A percentile compares a stretch with the other conserved stretches of the same genome.
Conservation (phyloP, 2,113 vertebrate genomes). For the Phylloscopus trochilus region DNA sequence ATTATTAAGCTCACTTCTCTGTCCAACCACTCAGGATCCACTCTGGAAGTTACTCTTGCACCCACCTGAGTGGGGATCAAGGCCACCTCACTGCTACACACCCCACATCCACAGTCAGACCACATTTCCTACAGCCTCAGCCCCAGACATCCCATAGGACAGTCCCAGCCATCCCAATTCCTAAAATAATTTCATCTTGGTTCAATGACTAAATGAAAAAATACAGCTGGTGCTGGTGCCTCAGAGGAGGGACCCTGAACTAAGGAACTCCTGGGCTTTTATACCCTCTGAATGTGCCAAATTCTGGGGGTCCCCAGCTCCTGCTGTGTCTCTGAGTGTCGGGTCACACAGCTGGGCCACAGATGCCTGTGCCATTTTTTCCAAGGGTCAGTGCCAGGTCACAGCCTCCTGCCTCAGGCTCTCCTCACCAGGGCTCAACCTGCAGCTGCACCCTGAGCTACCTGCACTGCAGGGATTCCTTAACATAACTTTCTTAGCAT, state of each 20-base stretch:
- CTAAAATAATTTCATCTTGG: not conserved
- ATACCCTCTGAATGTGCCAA: too few relatives aligned
- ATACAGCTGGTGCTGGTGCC: not conserved
- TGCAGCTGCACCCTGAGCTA: not conserved
- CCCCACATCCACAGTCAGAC: not conserved
- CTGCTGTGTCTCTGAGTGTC: not conserved
- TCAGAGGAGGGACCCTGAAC: not conserved
- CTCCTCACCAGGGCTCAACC: not conserved
- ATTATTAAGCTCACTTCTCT: not conserved
- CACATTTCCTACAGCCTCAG: fast-evolving
- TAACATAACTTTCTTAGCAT: not conserved
- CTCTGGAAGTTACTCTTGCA: not conserved
- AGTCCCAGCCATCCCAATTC: not conserved
- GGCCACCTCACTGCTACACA: not conserved
- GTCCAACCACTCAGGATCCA: not conserved
- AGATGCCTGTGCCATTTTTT: not conserved
- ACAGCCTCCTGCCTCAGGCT: not conserved
- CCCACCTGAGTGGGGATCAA: fast-evolving
- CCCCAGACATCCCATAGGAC: not conserved
- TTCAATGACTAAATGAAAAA: not conserved
- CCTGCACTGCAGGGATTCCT: not conserved
- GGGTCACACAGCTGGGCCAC: not conserved
- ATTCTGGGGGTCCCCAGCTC: too few relatives aligned
- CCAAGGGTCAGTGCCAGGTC: not conserved
- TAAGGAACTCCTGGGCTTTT: not conserved